Evolutionary conservation across 2,888 invertebrate genomes (phyloP), one percentile per base, ranked within the genome.

Genomic region (Lasioglossum morio): DNA sequence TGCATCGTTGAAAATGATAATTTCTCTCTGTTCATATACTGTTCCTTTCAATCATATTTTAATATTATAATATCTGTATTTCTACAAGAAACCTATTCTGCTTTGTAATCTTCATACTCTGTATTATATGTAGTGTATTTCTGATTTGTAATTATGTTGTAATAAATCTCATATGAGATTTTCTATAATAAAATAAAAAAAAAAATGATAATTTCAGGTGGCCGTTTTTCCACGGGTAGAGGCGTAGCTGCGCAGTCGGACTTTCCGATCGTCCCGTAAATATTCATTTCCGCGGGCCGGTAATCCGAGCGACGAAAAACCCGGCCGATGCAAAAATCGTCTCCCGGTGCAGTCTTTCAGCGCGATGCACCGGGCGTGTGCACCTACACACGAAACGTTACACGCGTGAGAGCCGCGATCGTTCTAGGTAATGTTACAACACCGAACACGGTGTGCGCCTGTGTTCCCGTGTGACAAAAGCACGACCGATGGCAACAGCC

Each of bases 361-460:
- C 48, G 53, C 72, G 82, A n/a, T 73, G 81, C 81, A 81, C 72
- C 81, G 43, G 83, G 34, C 72, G 63, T 75, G 75, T 70, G 73
- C 76, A 78, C 76, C 60, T 72, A 84, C 76, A 81, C 75, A 84
- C 46, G 87, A 78, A 87, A 88, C 82, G 70, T 86, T 84, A 88
- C 77, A 88, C 84, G 88, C 88, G 88, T 88, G 88, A 88, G 88
- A 88, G 81, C 77, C 48, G 48, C 63, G 79, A 76, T 34, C 16
- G 48, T 72, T 75, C 16, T 30, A 83, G 77, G 81, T 77, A 81
- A 80, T 88, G 88, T 88, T 88, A 82, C 88, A 66, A 88, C 81
- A 77, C 79, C 79, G 76, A 69, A 40, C 70, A 40, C 37, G n/a
- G 72, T 74, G 72, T 30, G 75, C 79, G 34, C 34, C 75, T 66